These are phyloP conservation scores for Aleadryas rufinucha DNA, from an alignment of 2,113 vertebrate genomes.

Conservation along the genomic window DNA sequence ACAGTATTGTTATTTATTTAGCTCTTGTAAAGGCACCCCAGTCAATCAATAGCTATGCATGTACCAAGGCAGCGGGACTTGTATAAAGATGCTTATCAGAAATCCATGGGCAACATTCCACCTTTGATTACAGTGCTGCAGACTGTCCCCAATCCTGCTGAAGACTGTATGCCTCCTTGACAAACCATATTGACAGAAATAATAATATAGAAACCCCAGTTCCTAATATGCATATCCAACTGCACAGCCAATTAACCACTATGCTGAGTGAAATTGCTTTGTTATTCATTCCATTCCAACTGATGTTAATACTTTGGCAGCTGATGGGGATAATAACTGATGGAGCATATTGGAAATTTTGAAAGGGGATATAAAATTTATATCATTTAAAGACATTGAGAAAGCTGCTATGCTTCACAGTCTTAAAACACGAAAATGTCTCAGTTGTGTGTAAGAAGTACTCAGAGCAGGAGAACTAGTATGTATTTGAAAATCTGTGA, in stretches of 20 bases:
- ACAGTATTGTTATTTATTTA: constrained; percentile 60
- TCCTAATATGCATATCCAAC: constrained; percentile 73
- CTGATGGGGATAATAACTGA: constrained; percentile 67
- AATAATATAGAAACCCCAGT: constrained; percentile 74
- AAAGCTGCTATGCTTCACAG: constrained; percentile 24
- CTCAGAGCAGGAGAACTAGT: not conserved
- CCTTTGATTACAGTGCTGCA: constrained; percentile 62
- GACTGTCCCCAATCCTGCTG: constrained; percentile 61
- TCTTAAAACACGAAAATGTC: not conserved
- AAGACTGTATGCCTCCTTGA: constrained; percentile 65
- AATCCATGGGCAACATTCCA: constrained; percentile 70
- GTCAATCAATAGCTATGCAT: constrained; percentile 74
- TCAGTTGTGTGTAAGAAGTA: not conserved
- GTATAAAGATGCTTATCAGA: constrained; percentile 82
- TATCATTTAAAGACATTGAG: constrained; percentile 48
- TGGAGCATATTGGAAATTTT: constrained; percentile 61
- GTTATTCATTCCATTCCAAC: constrained; percentile 70
- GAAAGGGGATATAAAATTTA: constrained; percentile 58
- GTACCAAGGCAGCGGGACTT: constrained; percentile 71
- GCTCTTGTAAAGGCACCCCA: constrained; percentile 56
- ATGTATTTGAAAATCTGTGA: not conserved
- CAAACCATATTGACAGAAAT: constrained; percentile 72
- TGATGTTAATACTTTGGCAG: constrained; percentile 68
- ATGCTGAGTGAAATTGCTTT: constrained; percentile 72
- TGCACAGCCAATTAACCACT: constrained; percentile 73